Evolutionary conservation across 1,140 invertebrate species (phyloP).

Genomic region (Nymphalis io): DNA sequence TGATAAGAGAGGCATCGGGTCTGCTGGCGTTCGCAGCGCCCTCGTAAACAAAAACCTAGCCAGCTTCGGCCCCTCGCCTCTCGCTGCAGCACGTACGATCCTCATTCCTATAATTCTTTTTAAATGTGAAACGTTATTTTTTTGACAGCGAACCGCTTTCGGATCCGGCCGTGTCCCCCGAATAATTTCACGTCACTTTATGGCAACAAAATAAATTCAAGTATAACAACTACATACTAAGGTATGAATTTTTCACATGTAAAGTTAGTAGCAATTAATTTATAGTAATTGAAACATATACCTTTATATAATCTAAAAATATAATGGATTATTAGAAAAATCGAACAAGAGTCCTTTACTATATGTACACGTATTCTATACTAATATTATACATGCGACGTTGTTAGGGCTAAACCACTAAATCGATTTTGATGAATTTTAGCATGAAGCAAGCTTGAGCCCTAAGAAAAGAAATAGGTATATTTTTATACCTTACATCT

Average conservation of each 20-base stretch:
- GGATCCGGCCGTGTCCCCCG: conserved; percentile 52
- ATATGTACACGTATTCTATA: too few species aligned
- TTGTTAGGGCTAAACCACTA: too few species aligned
- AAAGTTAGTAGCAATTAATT: neutral
- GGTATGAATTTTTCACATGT: neutral
- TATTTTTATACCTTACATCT: too few species aligned
- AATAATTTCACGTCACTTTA: conserved; percentile 59
- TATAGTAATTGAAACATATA: neutral
- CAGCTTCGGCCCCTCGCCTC: conserved; percentile 45
- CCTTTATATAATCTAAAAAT: neutral
- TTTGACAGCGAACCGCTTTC: conserved; percentile 62
- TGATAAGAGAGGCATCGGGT: conserved; percentile 12
- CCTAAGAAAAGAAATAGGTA: too few species aligned
- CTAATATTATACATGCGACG: too few species aligned
- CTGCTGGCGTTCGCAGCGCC: conserved; percentile 22
- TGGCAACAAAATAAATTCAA: conserved; percentile 43
- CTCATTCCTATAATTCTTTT: conserved; percentile 69
- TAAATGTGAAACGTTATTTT: conserved; percentile 71
- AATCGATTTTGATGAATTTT: too few species aligned
- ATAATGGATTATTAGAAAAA: too few species aligned
- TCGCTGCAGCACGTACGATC: conserved; percentile 54
- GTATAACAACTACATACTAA: conserved; percentile 15
- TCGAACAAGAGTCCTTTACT: too few species aligned
- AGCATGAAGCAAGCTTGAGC: too few species aligned
- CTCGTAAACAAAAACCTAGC: conserved; percentile 40